phyloP scores from a whole-genome alignment of 92 coral and sea anemone species.

The Chrysogorgia sp. region DNA sequence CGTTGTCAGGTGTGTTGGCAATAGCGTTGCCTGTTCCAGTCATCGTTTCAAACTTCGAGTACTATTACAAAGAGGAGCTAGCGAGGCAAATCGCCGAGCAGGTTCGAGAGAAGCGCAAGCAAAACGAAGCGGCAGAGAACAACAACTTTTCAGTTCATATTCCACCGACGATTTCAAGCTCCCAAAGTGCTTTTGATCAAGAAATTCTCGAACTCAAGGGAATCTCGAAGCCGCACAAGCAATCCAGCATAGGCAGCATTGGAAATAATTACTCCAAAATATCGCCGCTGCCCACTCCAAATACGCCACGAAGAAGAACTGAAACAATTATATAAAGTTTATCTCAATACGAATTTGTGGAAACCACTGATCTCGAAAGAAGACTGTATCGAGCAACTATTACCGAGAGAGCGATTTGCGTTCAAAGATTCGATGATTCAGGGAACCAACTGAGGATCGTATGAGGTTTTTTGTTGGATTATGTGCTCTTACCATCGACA shows the following conservation, averaged over 20 bases:
- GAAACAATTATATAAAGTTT: too few relatives aligned
- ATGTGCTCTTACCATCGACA: too few relatives aligned
- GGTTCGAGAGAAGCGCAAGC: neutral
- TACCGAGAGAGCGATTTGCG: too few relatives aligned
- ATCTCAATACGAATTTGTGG: too few relatives aligned
- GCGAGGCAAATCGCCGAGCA: conserved; percentile 46
- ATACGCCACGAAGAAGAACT: too few relatives aligned
- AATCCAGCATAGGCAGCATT: neutral
- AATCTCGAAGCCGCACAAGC: neutral
- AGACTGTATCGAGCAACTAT: too few relatives aligned
- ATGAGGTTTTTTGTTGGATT: too few relatives aligned
- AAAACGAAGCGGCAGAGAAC: neutral
- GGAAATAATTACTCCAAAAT: conserved; percentile 1
- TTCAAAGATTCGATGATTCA: too few relatives aligned
- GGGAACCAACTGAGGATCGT: too few relatives aligned
- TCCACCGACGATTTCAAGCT: conserved; percentile 28
- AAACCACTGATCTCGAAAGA: too few relatives aligned
- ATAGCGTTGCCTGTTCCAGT: conserved; percentile 98
- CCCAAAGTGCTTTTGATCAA: conserved; percentile 1
- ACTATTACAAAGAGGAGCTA: conserved; percentile 90
- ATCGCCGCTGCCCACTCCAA: conserved; percentile 23
- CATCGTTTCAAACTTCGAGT: conserved; percentile 94
- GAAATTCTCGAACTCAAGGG: conserved; percentile 39
- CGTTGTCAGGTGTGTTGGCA: conserved; percentile 90
- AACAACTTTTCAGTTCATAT: neutral